phyloP scores from a whole-genome alignment of 2,113 vertebrate genomes.

The Lontra canadensis region DNA sequence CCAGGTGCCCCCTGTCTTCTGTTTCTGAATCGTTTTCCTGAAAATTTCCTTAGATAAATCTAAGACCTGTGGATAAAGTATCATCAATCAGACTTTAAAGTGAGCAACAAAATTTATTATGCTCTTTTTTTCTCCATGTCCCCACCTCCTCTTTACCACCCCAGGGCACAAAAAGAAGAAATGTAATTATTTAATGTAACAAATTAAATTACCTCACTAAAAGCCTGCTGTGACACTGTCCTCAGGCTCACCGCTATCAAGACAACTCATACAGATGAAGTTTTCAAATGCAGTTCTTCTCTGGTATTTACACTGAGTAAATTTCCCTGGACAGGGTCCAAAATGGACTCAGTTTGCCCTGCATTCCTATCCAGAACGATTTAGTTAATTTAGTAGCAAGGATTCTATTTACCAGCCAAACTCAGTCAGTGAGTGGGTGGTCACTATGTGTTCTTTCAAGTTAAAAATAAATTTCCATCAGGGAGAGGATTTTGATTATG shows the following conservation, averaged over 20 bases:
- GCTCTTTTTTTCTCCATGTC: neutral
- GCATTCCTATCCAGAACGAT: constrained; percentile 37
- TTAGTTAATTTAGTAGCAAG: constrained; percentile 38
- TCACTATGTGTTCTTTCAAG: constrained; percentile 52
- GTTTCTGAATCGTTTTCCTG: neutral
- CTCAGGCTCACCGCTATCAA: neutral
- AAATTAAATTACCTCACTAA: constrained; percentile 59
- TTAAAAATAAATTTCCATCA: constrained; percentile 68
- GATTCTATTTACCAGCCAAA: neutral
- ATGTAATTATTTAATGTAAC: constrained; percentile 71
- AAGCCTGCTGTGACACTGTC: constrained; percentile 19
- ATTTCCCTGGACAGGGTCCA: constrained; percentile 24
- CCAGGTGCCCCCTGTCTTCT: neutral
- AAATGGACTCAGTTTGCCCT: constrained; percentile 14
- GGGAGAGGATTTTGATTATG: constrained; percentile 53
- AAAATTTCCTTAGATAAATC: neutral
- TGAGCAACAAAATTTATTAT: neutral
- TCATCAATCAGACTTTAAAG: neutral
- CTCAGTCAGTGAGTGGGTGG: neutral
- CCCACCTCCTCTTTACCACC: neutral
- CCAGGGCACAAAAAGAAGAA: constrained; percentile 36
- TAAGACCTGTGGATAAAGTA: neutral
- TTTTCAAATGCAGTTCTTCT: constrained; percentile 26
- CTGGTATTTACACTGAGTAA: constrained; percentile 27
- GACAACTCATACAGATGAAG: neutral